Percentiles rank a stretch among this genome's conserved stretches.
Conservation (phyloP, 2,113 vertebrate genomes). For the Scomber scombrus region DNA sequence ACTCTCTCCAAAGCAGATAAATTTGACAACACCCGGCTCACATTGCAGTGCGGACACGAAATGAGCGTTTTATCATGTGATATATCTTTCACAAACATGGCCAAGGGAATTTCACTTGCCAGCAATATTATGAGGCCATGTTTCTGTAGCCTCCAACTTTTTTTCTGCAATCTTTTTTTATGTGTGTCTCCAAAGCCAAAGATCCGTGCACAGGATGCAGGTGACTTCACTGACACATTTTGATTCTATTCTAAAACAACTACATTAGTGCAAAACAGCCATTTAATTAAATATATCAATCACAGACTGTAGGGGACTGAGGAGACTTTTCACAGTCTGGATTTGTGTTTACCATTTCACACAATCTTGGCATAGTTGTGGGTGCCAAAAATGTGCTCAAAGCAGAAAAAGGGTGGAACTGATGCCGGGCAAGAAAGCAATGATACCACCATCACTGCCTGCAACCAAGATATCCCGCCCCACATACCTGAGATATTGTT, state of each 20-base stretch:
- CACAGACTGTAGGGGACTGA: too few relatives aligned
- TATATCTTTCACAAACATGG: conserved; percentile 65
- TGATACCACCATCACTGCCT: too few relatives aligned
- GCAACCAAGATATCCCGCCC: neutral
- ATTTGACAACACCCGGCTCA: conserved; percentile 53
- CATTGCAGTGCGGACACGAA: conserved; percentile 43
- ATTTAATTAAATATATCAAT: conserved; percentile 27
- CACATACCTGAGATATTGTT: neutral
- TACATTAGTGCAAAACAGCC: neutral
- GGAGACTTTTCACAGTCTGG: too few relatives aligned
- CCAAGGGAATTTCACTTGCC: conserved; percentile 58
- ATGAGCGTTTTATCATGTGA: conserved; percentile 63
- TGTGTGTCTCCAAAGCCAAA: neutral
- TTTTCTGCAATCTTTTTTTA: neutral
- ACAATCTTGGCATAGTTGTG: too few relatives aligned
- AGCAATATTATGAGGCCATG: conserved; percentile 42
- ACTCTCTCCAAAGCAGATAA: conserved; percentile 54
- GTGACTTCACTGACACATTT: conserved; percentile 41
- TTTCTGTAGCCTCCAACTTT: conserved; percentile 42
- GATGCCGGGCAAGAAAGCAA: too few relatives aligned
- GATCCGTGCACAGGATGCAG: conserved; percentile 30
- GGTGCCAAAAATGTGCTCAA: too few relatives aligned
- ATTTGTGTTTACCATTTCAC: too few relatives aligned
- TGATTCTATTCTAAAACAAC: conserved; percentile 25
- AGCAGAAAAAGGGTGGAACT: too few relatives aligned